Evolutionary conservation across 2,113 vertebrate species (phyloP).

Genomic region (Elachura formosa): DNA sequence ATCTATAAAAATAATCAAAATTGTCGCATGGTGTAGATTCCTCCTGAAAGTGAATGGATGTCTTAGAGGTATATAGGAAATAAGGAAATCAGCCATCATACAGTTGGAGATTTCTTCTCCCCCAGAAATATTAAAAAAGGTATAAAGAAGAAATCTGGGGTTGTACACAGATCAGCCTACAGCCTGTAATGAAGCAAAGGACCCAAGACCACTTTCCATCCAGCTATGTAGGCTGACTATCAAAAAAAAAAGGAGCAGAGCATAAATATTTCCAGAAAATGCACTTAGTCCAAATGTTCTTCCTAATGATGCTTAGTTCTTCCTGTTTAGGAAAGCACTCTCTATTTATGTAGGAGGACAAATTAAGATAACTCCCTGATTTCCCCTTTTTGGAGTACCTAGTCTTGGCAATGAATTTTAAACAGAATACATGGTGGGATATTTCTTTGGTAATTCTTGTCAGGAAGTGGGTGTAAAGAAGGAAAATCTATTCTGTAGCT

Average conservation of each 20-base stretch:
- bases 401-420: background rate
- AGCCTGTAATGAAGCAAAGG: background rate
- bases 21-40: background rate
- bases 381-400: background rate
- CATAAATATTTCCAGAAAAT: slow-evolving; percentile 10
- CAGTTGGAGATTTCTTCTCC: background rate
- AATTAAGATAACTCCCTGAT: background rate
- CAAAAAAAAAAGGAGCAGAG: background rate
- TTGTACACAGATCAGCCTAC: background rate
- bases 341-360: background rate
- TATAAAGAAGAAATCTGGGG: background rate
- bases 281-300: background rate
- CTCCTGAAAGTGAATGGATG: background rate
- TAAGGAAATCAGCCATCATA: background rate
- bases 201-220: background rate
- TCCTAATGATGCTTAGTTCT: background rate
- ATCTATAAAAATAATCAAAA: background rate
- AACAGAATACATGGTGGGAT: background rate
- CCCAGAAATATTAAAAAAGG: background rate
- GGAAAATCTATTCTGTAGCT: background rate
- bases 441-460: background rate
- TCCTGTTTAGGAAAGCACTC: background rate
- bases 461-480: background rate
- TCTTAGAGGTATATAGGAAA: background rate
- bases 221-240: background rate